These are phyloP conservation scores for Alca torda DNA, from an alignment of 2,797 vertebrate species.

Conservation along the genomic window DNA sequence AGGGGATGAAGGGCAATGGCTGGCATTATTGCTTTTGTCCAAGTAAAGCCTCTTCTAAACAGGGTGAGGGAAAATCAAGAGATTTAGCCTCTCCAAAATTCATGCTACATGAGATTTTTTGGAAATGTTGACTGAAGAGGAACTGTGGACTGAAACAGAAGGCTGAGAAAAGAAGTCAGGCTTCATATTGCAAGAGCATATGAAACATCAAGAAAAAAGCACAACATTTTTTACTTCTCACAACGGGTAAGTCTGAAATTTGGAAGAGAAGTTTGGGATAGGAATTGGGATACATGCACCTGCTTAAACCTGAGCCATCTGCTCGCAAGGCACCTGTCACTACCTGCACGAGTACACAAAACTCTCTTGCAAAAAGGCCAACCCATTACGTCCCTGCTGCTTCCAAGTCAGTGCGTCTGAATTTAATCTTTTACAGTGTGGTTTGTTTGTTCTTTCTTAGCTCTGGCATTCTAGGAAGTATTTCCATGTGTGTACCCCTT, in stretches of 20 bases:
- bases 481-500: not conserved
- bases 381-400: not conserved
- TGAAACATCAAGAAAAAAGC: not conserved
- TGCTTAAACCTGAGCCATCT: not conserved
- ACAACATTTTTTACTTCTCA: not conserved
- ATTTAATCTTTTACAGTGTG: not conserved
- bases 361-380: not conserved
- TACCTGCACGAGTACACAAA: not conserved
- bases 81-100: constrained; percentile 3
- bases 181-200: not conserved
- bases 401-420: not conserved
- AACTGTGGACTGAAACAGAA: not conserved
- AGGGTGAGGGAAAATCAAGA: not conserved
- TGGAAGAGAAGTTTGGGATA: not conserved
- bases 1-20: constrained; percentile 14
- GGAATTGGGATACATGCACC: not conserved
- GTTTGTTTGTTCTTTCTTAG: not conserved
- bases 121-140: not conserved
- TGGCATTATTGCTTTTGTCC: constrained; percentile 8
- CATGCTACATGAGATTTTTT: not conserved
- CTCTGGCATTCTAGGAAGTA: constrained; percentile 2
- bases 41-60: constrained; percentile 5
- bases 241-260: not conserved
- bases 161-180: not conserved
- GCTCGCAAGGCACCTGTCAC: not conserved